These are phyloP conservation scores for Asteroscopus sphinx DNA, from an alignment of 2,888 invertebrate species.

Conservation along the genomic window DNA sequence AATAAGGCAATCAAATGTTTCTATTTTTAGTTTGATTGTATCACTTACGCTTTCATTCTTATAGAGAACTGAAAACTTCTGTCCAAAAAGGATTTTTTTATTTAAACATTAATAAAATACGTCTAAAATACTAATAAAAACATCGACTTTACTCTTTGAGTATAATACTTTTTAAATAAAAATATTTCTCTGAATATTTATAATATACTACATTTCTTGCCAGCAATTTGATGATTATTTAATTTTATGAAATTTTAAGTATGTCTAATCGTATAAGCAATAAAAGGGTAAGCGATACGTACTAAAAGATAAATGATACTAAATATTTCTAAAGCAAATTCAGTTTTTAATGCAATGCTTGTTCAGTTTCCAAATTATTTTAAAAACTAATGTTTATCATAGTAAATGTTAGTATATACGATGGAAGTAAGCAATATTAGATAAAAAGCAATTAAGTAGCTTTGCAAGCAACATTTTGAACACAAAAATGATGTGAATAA, in stretches of 20 bases:
- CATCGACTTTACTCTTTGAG: too few species aligned
- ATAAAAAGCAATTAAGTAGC: constrained; percentile 45
- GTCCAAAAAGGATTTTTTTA: neutral
- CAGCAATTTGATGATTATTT: neutral
- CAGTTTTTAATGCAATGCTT: constrained; percentile 39
- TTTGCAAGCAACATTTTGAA: constrained; percentile 28
- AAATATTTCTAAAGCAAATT: constrained; percentile 47
- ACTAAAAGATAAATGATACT: constrained; percentile 32
- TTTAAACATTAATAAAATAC: neutral
- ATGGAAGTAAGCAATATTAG: constrained; percentile 53
- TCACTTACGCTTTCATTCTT: constrained; percentile 30
- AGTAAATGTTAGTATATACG: constrained; percentile 32
- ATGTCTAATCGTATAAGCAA: constrained; percentile 15
- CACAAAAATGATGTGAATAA: constrained; percentile 20
- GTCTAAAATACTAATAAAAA: neutral
- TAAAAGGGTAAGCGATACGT: constrained; percentile 53
- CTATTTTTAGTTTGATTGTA: constrained; percentile 15
- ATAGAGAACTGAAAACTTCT: neutral
- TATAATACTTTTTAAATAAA: neutral
- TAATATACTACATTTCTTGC: neutral
- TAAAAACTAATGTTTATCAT: constrained; percentile 12
- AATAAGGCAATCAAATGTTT: constrained; percentile 46
- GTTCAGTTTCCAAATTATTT: constrained; percentile 22
- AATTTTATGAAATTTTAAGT: neutral
- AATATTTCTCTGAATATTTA: neutral